phyloP scores from a whole-genome alignment of 1,140 invertebrate genomes.

The Pseudomyrmex gracilis region DNA sequence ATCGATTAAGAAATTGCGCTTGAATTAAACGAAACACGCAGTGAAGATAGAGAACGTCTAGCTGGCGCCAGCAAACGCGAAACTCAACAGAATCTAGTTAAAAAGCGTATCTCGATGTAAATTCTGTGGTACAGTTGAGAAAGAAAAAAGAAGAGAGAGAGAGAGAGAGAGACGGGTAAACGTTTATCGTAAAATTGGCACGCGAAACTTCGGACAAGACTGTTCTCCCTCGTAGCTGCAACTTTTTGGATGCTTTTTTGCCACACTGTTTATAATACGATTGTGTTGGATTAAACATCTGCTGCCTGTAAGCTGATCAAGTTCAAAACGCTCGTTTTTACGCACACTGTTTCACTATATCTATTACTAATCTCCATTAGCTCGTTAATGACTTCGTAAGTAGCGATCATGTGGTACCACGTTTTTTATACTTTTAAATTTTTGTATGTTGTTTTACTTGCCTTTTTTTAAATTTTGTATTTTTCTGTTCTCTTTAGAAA shows the following conservation, averaged over 20 bases:
- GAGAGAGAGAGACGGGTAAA: constrained; percentile 2
- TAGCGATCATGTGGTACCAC: not conserved
- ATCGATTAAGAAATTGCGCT: not conserved
- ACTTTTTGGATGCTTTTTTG: constrained; percentile 29
- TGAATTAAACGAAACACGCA: constrained; percentile 24
- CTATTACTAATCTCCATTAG: not conserved
- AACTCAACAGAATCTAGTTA: constrained; percentile 33
- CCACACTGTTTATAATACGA: constrained; percentile 41
- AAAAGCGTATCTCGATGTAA: constrained; percentile 44
- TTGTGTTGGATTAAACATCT: constrained; percentile 31
- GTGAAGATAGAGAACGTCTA: not conserved
- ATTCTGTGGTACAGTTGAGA: constrained; percentile 34
- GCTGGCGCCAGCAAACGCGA: not conserved
- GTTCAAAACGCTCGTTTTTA: not conserved
- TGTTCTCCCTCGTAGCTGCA: constrained; percentile 23
- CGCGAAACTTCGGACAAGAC: constrained; percentile 37
- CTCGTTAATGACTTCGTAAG: not conserved
- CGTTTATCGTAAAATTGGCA: constrained; percentile 33
- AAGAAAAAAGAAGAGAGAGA: too few relatives aligned
- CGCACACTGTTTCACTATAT: too few relatives aligned
- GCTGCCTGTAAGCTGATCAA: not conserved
- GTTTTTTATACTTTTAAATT: not conserved
- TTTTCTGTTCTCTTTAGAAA: too few relatives aligned
- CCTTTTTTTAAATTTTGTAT: not conserved
- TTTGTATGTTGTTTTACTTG: not conserved